phyloP scores from a whole-genome alignment of 2,888 invertebrate species.

The Eurois occulta region DNA sequence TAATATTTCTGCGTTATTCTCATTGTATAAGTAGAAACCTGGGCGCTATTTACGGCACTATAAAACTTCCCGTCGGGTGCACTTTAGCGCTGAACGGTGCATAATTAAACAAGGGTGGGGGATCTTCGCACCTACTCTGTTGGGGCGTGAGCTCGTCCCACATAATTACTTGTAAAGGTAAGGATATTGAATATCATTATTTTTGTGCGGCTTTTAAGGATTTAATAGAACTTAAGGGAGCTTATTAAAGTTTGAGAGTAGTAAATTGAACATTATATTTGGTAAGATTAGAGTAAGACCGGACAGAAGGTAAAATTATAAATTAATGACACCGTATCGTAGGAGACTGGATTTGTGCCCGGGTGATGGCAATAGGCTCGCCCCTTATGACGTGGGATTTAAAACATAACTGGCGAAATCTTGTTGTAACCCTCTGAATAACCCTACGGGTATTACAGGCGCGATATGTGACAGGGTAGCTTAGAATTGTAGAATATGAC shows the following conservation, averaged over 20 bases:
- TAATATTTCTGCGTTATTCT: slow-evolving; percentile 59
- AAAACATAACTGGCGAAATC: neutral
- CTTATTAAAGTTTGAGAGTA: slow-evolving; percentile 11
- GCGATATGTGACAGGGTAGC: neutral
- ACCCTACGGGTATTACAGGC: neutral
- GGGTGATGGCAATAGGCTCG: neutral
- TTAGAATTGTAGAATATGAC: neutral
- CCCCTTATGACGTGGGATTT: neutral
- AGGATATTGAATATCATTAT: slow-evolving; percentile 61
- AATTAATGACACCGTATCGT: neutral
- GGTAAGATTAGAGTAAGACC: neutral
- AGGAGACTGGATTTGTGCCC: neutral
- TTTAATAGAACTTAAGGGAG: slow-evolving; percentile 21
- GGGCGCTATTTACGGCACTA: slow-evolving; percentile 66
- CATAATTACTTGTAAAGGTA: slow-evolving; percentile 67
- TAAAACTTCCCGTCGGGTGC: slow-evolving; percentile 78
- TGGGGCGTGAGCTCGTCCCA: slow-evolving; percentile 60
- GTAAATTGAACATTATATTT: slow-evolving; percentile 9
- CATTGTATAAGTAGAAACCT: slow-evolving; percentile 59
- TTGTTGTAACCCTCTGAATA: neutral
- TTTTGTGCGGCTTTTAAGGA: slow-evolving; percentile 45
- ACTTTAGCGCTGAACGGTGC: slow-evolving; percentile 76
- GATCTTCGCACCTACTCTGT: slow-evolving; percentile 67
- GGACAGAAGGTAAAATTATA: neutral
- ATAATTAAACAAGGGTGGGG: slow-evolving; percentile 78